Percentiles rank a stretch among this genome's conserved stretches.
Conservation (phyloP, 2,797 vertebrate species). For the Anguilla obscura region DNA sequence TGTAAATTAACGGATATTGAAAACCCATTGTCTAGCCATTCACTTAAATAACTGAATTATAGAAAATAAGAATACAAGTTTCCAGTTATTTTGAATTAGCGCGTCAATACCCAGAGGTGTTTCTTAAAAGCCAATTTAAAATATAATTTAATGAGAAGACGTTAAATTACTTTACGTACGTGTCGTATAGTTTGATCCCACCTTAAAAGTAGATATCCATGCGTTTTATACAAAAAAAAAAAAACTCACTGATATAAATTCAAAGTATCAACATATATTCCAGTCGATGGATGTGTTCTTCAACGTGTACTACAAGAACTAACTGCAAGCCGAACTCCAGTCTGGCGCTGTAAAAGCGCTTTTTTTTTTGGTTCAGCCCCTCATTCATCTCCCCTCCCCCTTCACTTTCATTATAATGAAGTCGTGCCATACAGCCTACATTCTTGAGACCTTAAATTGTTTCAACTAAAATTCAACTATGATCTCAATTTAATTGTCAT, state of each 20-base stretch:
- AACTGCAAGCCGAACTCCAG: not conserved
- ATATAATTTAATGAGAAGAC: not conserved
- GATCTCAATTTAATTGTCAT: not conserved
- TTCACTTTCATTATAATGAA: not conserved
- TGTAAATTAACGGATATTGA: not conserved
- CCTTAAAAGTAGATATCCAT: not conserved
- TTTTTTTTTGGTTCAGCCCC: conserved; percentile 24
- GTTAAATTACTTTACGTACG: not conserved
- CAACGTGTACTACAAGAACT: not conserved
- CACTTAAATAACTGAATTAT: not conserved
- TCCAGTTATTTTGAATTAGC: not conserved
- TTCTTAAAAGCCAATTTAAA: not conserved
- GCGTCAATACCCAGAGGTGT: not conserved
- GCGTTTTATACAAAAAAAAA: not conserved
- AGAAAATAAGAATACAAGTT: not conserved
- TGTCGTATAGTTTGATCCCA: not conserved
- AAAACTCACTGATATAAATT: not conserved
- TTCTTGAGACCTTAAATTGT: not conserved
- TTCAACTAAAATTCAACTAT: not conserved
- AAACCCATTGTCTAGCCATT: not conserved
- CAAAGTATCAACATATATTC: conserved; percentile 4
- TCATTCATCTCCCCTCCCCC: conserved; percentile 39
- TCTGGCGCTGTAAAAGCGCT: not conserved
- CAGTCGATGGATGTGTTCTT: not conserved
- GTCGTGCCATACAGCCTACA: not conserved